Base-by-base conservation (phyloP, 2,113 vertebrate species). In the Helogale parvula region DNA sequence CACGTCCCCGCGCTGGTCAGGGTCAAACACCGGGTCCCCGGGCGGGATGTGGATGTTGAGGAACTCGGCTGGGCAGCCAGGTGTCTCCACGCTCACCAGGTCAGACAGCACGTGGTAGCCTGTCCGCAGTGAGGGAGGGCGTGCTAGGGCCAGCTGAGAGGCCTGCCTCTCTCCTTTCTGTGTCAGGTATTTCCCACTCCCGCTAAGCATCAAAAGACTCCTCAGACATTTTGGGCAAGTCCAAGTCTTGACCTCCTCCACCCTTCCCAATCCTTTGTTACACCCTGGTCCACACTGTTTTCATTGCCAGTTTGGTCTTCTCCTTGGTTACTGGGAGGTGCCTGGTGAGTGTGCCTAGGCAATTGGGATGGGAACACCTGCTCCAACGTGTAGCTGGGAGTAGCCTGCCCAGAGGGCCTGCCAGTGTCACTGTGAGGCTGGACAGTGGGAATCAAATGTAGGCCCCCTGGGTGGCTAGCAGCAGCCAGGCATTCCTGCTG, bases 31-130 rank as follows among this genome's bases (percentile, higher is more conserved):
- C 0, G 97, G 97, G 95, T 99, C 99, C 19, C 99, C 99, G 0
- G 82, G 0, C 0, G 99, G 99, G 68, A 99, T 98, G 52, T 15
- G 80, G 97, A 99, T 99, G 97, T 99, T 99, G 97, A 99, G 98
- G 97, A 99, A 99, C 97, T 99, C 99, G 3, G 99, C 99, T 97
- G 89, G 99, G 92, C 99, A 99, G 35, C 99, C 99, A 4, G 99
- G 98, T 17, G 91, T 93, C 88, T 99, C 98, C 35, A 98, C 98
- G 68, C 99, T 98, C 83, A 99, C 98, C 38, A 99, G 97, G 96
- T 99, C 99, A n/a, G 98, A 99, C 8, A 99, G 80, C 38, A 99
- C 97, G 92, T 99, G 99, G 96, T 99, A 99, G 80, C 99, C 99
- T 99, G 87, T 7, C 1, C 23, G 17, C 60, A 63, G 27, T 0